These are phyloP conservation scores for Calcarius lapponicus DNA, from an alignment of 2,797 vertebrate genomes.

Conservation along the genomic window DNA sequence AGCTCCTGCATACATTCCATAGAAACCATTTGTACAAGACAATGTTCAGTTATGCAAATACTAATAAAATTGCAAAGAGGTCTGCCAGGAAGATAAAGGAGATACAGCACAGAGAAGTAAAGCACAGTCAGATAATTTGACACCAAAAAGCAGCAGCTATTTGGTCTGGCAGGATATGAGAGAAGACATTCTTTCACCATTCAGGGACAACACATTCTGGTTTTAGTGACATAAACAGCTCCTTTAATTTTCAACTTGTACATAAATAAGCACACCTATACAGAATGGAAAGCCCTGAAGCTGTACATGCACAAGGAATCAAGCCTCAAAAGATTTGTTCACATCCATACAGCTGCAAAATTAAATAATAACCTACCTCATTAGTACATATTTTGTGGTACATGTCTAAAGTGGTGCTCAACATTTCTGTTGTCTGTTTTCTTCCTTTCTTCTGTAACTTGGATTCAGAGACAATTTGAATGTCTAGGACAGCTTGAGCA, in stretches of 20 bases:
- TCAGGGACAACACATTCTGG: neutral
- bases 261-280: neutral
- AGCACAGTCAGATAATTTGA: neutral
- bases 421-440: neutral
- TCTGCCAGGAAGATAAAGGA: neutral
- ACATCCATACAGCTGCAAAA: neutral
- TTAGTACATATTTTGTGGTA: neutral
- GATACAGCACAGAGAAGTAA: neutral
- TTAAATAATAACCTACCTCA: neutral
- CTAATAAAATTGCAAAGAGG: neutral
- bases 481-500: neutral
- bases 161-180: neutral
- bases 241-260: neutral
- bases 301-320: neutral
- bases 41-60: neutral
- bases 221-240: neutral
- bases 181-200: neutral
- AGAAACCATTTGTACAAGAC: neutral
- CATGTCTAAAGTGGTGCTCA: neutral
- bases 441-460: neutral
- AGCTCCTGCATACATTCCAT: neutral
- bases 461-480: neutral
- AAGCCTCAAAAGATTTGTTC: neutral
- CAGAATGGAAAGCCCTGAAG: neutral
- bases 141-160: neutral